Evolutionary conservation across 2,113 vertebrate species (phyloP), one percentile per base, ranked within the genome.

Genomic region (Bothrops jararaca): DNA sequence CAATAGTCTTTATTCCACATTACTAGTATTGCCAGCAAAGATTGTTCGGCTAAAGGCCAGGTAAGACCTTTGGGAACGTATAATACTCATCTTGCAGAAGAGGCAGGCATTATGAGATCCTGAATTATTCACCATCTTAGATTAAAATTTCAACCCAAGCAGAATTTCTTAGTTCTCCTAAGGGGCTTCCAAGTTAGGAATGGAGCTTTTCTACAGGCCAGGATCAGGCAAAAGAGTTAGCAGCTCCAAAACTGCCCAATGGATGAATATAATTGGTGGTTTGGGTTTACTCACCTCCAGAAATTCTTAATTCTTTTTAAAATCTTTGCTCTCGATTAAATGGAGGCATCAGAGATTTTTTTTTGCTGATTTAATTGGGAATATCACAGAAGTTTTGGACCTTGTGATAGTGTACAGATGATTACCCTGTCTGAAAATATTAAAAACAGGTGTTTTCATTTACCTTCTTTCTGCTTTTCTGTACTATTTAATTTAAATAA

Each of bases 111-210:
- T 89, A 89, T 58, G 88, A 89, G 54, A 39, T 89, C 54, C 54
- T 89, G 88, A 89, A 89, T 89, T 89, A 89, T 89, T 89, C 54
- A 89, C 54, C 22, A 89, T 57, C 54, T 87, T 52, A 89, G 88
- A 58, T 89, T 89, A 57, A 89, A 89, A 89, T 42, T 56, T 89
- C 20, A 58, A 89, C 53, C 54, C 53, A 58, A 89, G 56, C 39
- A 60, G 42, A 58, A 89, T 57, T 9, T 89, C 23, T 89, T 58
- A 57, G 88, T 12, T 42, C 54, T 23, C 88, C 34, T 34, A 23
- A 42, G 53, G 34, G 34, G 10, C 22, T 58, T 34, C 39, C 34
- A 58, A 23, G 34, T 89, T 23, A 58, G 22, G 22, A 89, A 57
- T 56, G 88, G 54, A 89, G 34, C 54, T 57, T 89, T 56, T 89